Base-by-base conservation (phyloP, 2,797 vertebrate species). In the Bovichtus diacanthus region DNA sequence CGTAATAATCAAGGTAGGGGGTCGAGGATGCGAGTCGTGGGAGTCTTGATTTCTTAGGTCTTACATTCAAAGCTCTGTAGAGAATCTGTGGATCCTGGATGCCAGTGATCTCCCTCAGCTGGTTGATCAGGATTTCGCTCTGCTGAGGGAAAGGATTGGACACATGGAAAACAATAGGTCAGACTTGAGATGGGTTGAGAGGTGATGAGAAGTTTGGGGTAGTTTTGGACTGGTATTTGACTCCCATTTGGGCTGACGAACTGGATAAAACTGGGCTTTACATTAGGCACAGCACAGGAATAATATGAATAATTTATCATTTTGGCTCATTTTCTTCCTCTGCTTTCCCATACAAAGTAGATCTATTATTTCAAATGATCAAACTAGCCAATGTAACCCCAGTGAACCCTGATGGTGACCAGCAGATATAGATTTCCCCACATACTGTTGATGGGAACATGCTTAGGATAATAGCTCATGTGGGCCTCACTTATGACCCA, bases 101-200 rank as follows among this genome's bases (percentile, higher is more conserved):
- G 43, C 60, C 60, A 16, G 60, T 63, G 43, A 63, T 34, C 60
- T 63, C 60, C 44, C 44, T 63, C 60, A 63, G 60, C 60, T 63
- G 60, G 12, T 63, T 34, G 11, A 63, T 63, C 41, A 63, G 60
- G 60, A 47, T 16, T 47, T 63, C 31, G 16, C 44, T 63, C 43
- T 63, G 27, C 43, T 21, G 44, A 34, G 43, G n/a, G n/a, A 47
- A 31, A 18, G 9, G 19, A 34, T 34, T 9, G 29, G n/a, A 46
- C 6, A 43, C 61, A 1, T 3, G 6, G 56, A 29, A 41, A 59
- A 41, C 21, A 46, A 46, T 15, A n/a, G n/a, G 59, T 61, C 5
- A 44, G 46, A 43, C 43, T 31, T 62, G 0, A 31, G 41, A 46
- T 31, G 31, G 31, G 31, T n/a, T n/a, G n/a, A n/a, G n/a, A n/a